Evolutionary conservation across 2,797 vertebrate genomes (phyloP).

Genomic region (Poecilia picta): DNA sequence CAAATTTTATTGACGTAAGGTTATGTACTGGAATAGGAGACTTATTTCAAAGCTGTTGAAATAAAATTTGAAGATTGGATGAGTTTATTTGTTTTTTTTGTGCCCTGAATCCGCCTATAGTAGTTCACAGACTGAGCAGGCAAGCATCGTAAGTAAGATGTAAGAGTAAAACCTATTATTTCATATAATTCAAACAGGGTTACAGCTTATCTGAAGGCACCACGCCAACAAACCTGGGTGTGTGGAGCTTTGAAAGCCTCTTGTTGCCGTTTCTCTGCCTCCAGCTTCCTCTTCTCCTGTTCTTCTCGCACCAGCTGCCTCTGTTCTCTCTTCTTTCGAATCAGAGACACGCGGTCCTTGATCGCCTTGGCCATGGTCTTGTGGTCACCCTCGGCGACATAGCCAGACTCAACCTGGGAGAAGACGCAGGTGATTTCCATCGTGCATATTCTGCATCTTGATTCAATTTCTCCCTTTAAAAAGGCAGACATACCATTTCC

Average conservation of each 20-base stretch:
- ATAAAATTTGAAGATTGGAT: neutral
- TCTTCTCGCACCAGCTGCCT: slow-evolving; percentile 92
- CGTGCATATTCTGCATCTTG: neutral
- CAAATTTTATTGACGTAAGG: neutral
- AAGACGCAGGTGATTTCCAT: neutral
- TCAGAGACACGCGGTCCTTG: slow-evolving; percentile 95
- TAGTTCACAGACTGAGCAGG: neutral
- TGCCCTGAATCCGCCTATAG: neutral
- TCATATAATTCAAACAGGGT: neutral
- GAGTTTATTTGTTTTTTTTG: neutral
- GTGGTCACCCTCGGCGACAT: slow-evolving; percentile 97
- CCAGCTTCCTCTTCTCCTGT: slow-evolving; percentile 87
- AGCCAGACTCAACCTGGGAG: slow-evolving; percentile 94
- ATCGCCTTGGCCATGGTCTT: slow-evolving; percentile 99
- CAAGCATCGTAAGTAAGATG: neutral
- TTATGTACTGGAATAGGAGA: neutral
- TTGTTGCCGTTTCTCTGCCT: slow-evolving; percentile 53
- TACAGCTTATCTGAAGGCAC: neutral
- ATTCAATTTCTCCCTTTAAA: neutral
- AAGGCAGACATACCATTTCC: slow-evolving; percentile 88
- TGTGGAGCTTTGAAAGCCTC: slow-evolving; percentile 55
- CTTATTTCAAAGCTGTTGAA: neutral
- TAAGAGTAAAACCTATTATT: neutral
- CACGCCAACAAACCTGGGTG: slow-evolving; percentile 59
- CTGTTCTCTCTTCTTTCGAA: slow-evolving; percentile 94